These are phyloP conservation scores for Syngnathoides biaculeatus DNA, from an alignment of 2,113 vertebrate species.

Conservation along the genomic window DNA sequence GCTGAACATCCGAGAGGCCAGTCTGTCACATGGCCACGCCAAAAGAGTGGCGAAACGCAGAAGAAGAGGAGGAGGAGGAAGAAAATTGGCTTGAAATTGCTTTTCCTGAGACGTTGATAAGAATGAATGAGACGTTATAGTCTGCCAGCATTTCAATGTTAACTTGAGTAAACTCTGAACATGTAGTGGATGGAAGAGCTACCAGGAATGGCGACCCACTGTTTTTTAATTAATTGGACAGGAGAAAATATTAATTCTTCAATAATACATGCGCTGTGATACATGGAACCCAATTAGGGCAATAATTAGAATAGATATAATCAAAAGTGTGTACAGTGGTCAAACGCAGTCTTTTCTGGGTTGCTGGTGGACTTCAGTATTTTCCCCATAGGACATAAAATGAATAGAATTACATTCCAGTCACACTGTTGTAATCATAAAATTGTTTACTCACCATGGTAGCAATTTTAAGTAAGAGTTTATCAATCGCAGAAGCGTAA, in stretches of 20 bases:
- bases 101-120: constrained; percentile 2
- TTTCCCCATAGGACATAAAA: background rate
- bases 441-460: background rate
- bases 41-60: background rate
- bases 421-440: background rate
- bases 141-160: constrained; percentile 1
- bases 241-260: background rate
- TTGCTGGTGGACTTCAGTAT: background rate
- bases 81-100: constrained; percentile 9
- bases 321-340: background rate
- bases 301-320: background rate
- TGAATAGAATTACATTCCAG: background rate
- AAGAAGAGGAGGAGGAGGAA: constrained; percentile 6
- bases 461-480: no score
- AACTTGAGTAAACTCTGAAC: background rate
- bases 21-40: background rate
- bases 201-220: background rate
- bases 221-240: background rate
- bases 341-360: no score
- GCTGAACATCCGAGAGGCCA: background rate
- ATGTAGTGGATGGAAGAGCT: background rate
- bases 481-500: no score
- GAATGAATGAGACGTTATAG: constrained; percentile 8
- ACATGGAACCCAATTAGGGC: background rate
- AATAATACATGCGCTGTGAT: background rate